Conservation (phyloP, 2,888 invertebrate species). For the Dione vanillae region DNA sequence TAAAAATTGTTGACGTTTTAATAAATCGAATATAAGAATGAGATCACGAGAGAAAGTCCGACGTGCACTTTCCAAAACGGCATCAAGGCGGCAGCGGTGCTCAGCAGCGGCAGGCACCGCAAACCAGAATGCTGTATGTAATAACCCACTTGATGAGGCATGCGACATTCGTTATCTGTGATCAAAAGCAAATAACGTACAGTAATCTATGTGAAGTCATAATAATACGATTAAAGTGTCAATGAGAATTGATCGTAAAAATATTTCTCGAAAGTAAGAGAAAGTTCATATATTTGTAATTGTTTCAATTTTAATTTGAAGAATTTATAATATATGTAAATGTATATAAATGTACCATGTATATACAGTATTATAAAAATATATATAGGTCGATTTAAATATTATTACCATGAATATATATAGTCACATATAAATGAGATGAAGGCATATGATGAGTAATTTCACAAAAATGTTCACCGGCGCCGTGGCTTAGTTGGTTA, state of each 20-base stretch:
- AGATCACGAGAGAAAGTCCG: slow-evolving; percentile 53
- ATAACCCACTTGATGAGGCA: slow-evolving; percentile 86
- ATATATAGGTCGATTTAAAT: not conserved
- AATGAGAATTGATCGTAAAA: slow-evolving; percentile 8
- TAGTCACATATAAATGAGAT: not conserved
- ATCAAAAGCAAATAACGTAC: slow-evolving; percentile 12
- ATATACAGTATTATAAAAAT: not conserved
- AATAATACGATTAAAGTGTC: slow-evolving; percentile 13
- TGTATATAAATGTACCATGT: not conserved
- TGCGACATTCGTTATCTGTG: slow-evolving; percentile 87
- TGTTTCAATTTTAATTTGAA: not conserved
- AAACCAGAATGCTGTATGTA: slow-evolving; percentile 77
- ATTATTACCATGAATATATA: not conserved
- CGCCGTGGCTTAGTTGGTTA: slow-evolving; percentile 85
- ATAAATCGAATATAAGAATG: slow-evolving; percentile 46
- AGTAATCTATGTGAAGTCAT: not conserved
- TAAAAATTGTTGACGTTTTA: slow-evolving; percentile 30
- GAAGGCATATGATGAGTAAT: slow-evolving; percentile 48
- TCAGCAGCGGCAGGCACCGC: slow-evolving; percentile 71
- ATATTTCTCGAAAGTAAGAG: slow-evolving; percentile 16
- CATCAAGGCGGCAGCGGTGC: slow-evolving; percentile 51
- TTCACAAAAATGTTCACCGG: slow-evolving; percentile 55
- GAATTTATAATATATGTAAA: not conserved
- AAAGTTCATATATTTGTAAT: not conserved
- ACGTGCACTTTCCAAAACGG: slow-evolving; percentile 51